A percentile compares a stretch with the other conserved stretches of the same genome.
Evolutionary conservation across 2,113 vertebrate genomes (phyloP).

Genomic region (Paradisaea rubra): DNA sequence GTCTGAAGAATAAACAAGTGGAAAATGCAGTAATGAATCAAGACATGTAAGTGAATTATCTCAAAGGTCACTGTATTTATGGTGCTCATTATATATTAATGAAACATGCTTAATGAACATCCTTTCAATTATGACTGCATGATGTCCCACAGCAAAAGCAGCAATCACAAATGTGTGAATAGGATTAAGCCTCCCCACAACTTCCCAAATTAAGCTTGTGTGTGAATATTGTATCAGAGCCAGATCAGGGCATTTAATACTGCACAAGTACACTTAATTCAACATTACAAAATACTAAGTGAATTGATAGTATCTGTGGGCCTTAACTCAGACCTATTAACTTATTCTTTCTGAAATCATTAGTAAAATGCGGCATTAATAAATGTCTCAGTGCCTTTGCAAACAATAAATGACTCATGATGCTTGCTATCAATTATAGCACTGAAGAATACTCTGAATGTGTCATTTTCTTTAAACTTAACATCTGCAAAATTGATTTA

Average conservation of each 20-base stretch:
- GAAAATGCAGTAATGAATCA: neutral
- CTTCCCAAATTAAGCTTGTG: neutral
- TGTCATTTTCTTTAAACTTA: neutral
- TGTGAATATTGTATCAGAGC: neutral
- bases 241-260: neutral
- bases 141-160: neutral
- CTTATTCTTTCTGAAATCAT: neutral
- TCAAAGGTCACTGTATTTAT: conserved; percentile 10
- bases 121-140: neutral
- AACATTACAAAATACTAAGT: neutral
- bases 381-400: neutral
- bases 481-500: neutral
- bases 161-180: neutral
- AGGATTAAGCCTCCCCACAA: neutral
- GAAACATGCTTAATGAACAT: neutral
- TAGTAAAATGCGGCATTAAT: neutral
- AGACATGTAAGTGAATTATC: conserved; percentile 2
- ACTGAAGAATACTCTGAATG: neutral
- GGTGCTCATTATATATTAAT: neutral
- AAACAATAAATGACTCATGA: neutral
- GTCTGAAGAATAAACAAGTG: neutral
- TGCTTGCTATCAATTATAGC: neutral
- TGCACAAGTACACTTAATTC: neutral
- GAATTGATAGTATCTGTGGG: neutral
- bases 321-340: neutral